Base-by-base conservation (phyloP, 1,140 invertebrate species). In the Ceratitis capitata region DNA sequence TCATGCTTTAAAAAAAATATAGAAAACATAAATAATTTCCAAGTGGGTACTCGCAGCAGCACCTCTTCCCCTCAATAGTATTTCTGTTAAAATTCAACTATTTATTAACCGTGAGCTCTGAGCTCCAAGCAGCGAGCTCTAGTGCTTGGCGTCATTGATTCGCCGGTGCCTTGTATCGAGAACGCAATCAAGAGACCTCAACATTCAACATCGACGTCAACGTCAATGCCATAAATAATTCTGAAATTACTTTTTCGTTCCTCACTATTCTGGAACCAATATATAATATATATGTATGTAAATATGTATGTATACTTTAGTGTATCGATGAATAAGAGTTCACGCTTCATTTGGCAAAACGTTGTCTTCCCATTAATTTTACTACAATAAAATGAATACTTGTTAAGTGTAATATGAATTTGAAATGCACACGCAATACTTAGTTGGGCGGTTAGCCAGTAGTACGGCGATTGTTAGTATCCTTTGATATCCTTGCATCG, bases 191-290 rank as follows among this genome's bases (percentile, higher is more conserved):
- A 69, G 39, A 45, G 69, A 47, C 32, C 39, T 78, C 69, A 56
- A 56, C 51, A 26, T 9, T 78, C 23, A n/a, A 19, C 69, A 78
- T 45, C 69, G 12, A 78, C 69, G 45, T 45, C 69, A 23, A 78
- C 69, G 35, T 78, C 39, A 78, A 78, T 47, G 69, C 26, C 42
- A 78, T 78, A 74, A 74, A 74, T 74, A 78, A 78, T 78, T 78
- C 39, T 78, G 69, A 78, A 78, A 78, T 78, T 78, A 32, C 69
- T 47, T 78, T 74, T 78, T 23, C n/a, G 39, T 45, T 26, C n/a
- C 5, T 45, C 39, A n/a, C n/a, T n/a, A n/a, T n/a, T n/a, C n/a
- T n/a, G n/a, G n/a, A n/a, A n/a, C n/a, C n/a, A n/a, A n/a, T n/a
- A n/a, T n/a, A n/a, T n/a, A n/a, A n/a, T n/a, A n/a, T n/a, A n/a